Evolutionary conservation across 2,888 invertebrate genomes (phyloP).

Genomic region (Leptinotarsa juncta): DNA sequence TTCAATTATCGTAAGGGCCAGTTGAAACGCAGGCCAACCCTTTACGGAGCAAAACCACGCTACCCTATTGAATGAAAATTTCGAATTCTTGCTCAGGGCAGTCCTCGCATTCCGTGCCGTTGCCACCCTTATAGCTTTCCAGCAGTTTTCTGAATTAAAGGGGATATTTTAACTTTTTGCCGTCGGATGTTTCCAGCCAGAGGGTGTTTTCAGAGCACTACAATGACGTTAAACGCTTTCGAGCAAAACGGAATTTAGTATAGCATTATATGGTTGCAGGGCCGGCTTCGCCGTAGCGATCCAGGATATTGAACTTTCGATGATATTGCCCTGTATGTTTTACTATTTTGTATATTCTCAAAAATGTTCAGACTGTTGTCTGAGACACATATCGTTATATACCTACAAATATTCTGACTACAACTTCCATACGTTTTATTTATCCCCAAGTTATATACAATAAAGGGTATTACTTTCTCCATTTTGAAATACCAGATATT

Average conservation of each 20-base stretch:
- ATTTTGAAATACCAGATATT: too few relatives aligned
- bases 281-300: slow-evolving; percentile 9
- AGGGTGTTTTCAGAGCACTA: slow-evolving; percentile 38
- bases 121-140: slow-evolving; percentile 27
- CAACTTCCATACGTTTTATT: too few relatives aligned
- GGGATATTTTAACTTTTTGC: slow-evolving; percentile 43
- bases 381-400: too few relatives aligned
- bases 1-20: not conserved
- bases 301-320: slow-evolving; percentile 8
- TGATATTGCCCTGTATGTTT: not conserved
- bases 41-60: not conserved
- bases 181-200: slow-evolving; percentile 40
- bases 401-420: too few relatives aligned
- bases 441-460: too few relatives aligned
- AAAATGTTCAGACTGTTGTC: too few relatives aligned
- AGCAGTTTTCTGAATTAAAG: slow-evolving; percentile 41
- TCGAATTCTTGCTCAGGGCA: not conserved
- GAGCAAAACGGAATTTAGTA: slow-evolving; percentile 42
- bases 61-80: slow-evolving; percentile 1
- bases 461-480: too few relatives aligned
- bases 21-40: not conserved
- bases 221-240: slow-evolving; percentile 43
- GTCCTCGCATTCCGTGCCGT: slow-evolving; percentile 25
- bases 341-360: not conserved
- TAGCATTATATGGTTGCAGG: slow-evolving; percentile 28